These are phyloP conservation scores for Acronicta leporina DNA, from an alignment of 2,888 invertebrate species.

Conservation along the genomic window DNA sequence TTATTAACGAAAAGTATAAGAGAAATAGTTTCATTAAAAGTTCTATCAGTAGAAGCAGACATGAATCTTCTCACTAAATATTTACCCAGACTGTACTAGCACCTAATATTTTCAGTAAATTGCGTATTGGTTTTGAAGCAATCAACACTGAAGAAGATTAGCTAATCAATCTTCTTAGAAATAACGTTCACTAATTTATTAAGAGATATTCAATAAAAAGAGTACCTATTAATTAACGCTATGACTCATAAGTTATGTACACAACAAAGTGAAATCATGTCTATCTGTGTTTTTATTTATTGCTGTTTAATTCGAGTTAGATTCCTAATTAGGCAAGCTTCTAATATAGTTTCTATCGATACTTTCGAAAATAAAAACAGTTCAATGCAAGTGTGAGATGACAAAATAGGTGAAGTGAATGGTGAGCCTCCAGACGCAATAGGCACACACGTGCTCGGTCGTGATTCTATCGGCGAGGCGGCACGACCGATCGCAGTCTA, in stretches of 20 bases:
- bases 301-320: conserved; percentile 45
- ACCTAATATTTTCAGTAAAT: conserved; percentile 19
- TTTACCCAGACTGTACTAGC: conserved; percentile 20
- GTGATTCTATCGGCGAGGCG: conserved; percentile 81
- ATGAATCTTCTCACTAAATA: conserved; percentile 16
- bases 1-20: no score
- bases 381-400: conserved; percentile 75
- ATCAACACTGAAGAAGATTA: conserved; percentile 7
- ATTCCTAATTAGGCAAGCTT: conserved; percentile 71
- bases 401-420: conserved; percentile 85
- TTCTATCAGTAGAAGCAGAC: neutral
- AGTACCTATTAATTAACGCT: conserved; percentile 32
- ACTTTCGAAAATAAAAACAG: conserved; percentile 74
- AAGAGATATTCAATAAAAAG: conserved; percentile 24
- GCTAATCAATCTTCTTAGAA: conserved; percentile 1
- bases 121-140: conserved; percentile 5
- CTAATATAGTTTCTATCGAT: conserved; percentile 65
- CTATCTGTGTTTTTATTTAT: conserved; percentile 47
- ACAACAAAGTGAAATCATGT: conserved; percentile 52
- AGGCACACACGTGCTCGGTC: conserved; percentile 83
- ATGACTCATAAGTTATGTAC: conserved; percentile 48
- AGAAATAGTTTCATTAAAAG: no score
- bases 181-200: conserved; percentile 19
- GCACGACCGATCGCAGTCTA: conserved; percentile 71
- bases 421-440: conserved; percentile 82